Percentiles rank a stretch among this genome's conserved stretches.
phyloP scores from a whole-genome alignment of 2,797 vertebrate genomes.

The Pseudotriccus pelzelni region DNA sequence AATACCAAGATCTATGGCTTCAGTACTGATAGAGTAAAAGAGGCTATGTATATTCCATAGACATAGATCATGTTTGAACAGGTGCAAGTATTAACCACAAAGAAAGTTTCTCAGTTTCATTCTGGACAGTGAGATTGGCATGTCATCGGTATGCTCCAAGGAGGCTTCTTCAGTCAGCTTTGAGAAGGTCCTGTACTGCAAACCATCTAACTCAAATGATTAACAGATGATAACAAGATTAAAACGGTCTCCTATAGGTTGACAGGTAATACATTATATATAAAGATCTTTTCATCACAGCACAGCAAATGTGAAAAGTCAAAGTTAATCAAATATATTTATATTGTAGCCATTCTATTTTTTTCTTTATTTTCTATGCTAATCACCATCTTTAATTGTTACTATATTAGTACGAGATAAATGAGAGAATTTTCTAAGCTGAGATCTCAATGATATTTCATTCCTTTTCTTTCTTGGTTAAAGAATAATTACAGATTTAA shows the following conservation, averaged over 20 bases:
- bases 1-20: background rate
- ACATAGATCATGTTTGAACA: conserved; percentile 55
- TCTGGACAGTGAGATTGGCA: background rate
- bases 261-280: background rate
- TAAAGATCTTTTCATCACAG: background rate
- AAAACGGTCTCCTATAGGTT: background rate
- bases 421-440: background rate
- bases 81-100: conserved; percentile 57
- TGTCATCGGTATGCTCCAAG: conserved; percentile 7
- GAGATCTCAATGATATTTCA: background rate
- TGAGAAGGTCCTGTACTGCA: background rate
- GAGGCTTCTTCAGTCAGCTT: conserved; percentile 19
- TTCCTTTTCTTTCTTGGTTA: background rate
- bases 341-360: background rate
- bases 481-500: background rate
- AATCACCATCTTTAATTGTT: background rate
- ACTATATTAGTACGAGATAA: background rate
- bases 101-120: conserved; percentile 48
- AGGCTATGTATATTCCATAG: background rate
- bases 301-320: background rate
- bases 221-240: conserved; percentile 15
- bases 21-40: background rate
- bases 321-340: background rate
- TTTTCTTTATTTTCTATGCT: background rate
- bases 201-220: background rate